Evolutionary conservation across 2,888 invertebrate species (phyloP), one percentile per base, ranked within the genome.

Genomic region (Apotomis turbidana): DNA sequence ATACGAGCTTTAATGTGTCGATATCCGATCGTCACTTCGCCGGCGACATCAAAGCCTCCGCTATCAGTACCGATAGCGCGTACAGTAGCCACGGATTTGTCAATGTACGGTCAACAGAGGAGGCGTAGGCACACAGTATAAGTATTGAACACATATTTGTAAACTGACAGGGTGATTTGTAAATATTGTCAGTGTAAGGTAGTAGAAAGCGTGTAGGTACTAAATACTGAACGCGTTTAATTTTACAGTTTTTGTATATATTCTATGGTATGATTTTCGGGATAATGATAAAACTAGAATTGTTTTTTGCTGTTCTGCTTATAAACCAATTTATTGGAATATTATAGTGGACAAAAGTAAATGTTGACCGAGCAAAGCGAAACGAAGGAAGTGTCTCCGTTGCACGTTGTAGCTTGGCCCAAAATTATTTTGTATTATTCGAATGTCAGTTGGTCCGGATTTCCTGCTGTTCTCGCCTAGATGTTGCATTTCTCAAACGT

Each of bases 81-180:
- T 78, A 75, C 92, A 89, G 92, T 91, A 92, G 93, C 90, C 83
- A 85, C 83, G 87, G 90, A 90, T 91, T 92, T 90, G 90, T 91
- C 89, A 86, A 83, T 78, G 90, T 89, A 91, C 87, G 77, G 93
- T 90, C 91, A 91, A 89, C 91, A 91, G 51, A 76, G 77, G 62
- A 78, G 74, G 81, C 77, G 80, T 79, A 79, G 80, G 81, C 79
- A 72, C 74, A 76, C 68, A 79, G 79, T 27, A 27, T 27, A 2
- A 76, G 76, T 81, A 83, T 84, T 82, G 78, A 79, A 76, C 78
- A 85, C 83, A 82, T 84, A 83, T 85, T 84, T 86, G 85, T 81
- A 73, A 77, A 79, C 76, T 72, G 72, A 72, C 78, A 68, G 70
- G 70, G 77, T 74, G 70, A 66, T 76, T 70, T 71, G 82, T 82